A percentile compares a stretch with the other conserved stretches of the same genome.
Evolutionary conservation across 2,888 invertebrate species (phyloP).

Genomic region (Himalopsyche tibetana): DNA sequence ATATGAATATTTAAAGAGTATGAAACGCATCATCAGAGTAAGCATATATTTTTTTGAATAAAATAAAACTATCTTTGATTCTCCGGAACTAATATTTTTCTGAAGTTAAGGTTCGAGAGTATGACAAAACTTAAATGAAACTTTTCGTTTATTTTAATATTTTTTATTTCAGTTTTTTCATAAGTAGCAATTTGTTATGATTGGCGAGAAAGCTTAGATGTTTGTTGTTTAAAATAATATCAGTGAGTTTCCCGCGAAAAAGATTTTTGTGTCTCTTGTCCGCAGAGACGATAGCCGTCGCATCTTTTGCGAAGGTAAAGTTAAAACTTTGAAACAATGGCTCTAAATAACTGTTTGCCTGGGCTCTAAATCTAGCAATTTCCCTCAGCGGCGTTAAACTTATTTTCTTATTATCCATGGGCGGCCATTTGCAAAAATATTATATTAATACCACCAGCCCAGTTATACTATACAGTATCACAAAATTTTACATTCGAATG

Average conservation of each 20-base stretch:
- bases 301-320: constrained; percentile 8
- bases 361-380: constrained; percentile 21
- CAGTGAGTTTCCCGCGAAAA: not conserved
- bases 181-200: not conserved
- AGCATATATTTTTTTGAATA: too few species aligned
- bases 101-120: too few species aligned
- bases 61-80: too few species aligned
- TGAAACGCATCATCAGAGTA: too few species aligned
- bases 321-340: constrained; percentile 50
- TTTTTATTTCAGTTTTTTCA: too few species aligned
- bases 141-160: too few species aligned
- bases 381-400: constrained; percentile 29
- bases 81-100: too few species aligned
- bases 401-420: constrained; percentile 26
- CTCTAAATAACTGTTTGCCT: constrained; percentile 50
- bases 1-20: too few species aligned
- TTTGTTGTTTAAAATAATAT: constrained; percentile 45
- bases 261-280: not conserved
- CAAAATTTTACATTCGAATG: too few species aligned
- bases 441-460: too few species aligned
- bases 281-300: constrained; percentile 28
- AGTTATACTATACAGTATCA: too few species aligned
- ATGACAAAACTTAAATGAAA: too few species aligned
- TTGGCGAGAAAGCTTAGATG: not conserved
- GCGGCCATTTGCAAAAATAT: constrained; percentile 18